Base-by-base conservation (phyloP, 53 echinoderm and acorn worm genomes). In the Stichopus horrens region DNA sequence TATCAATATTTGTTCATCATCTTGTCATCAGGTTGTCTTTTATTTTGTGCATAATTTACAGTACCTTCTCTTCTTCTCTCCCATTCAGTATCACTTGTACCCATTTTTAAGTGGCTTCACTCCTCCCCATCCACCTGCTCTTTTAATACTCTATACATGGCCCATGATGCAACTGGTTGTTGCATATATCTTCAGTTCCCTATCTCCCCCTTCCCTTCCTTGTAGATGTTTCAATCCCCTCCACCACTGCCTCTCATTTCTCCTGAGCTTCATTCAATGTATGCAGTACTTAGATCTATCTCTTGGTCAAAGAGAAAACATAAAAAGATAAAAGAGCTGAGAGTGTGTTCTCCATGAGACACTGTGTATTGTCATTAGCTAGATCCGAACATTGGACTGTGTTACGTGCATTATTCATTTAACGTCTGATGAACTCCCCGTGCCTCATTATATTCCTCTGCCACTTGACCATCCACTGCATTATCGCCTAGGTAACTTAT, bases 401-500 rank as follows among this genome's bases (percentile, higher is more conserved):
- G 71, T 71, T 71, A 71, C 71, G 14, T 71, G 71, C 71, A 71
- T 13, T 71, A 71, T 71, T 13, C 71, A 71, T 16, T 71, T 71
- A 4, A 71, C 71, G 51, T 16, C 7, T 7, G 77, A 53, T 76
- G 77, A 76, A 76, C 77, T 11, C 52, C 52, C 77, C 0, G 52
- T 76, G 77, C 54, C 77, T 53, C 52, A 76, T 51, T 76, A 54
- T 76, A 76, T 54, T 76, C 16, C 71, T 76, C 37, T 54, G 52
- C 77, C 77, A 54, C 77, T 76, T 76, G 77, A 51, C 52, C 77
- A 16, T 76, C 77, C 9, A 11, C 77, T 11, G 77, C 52, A 53
- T 21, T 52, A 54, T 21, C 52, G 52, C 77, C 77, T 54, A 13
- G 77, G 77, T 76, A 76, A 76, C 54, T 76, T 76, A 76, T 76